Conservation (phyloP, 2,113 vertebrate species). For the Etia nguti region DNA sequence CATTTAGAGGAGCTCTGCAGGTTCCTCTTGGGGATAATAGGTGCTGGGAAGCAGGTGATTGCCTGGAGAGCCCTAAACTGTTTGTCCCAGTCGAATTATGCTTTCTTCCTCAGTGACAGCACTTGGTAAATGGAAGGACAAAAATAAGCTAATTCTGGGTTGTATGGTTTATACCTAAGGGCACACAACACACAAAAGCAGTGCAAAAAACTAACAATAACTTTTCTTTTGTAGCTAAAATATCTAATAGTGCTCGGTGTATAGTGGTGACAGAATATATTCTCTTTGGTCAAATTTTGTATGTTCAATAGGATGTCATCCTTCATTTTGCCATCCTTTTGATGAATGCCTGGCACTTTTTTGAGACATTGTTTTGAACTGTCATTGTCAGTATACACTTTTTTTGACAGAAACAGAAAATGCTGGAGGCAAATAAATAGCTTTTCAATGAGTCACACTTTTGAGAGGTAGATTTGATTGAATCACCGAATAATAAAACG, state of each 20-base stretch:
- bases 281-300: not conserved
- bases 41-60: conserved; percentile 53
- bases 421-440: conserved; percentile 13
- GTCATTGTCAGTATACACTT: conserved; percentile 17
- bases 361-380: conserved; percentile 4
- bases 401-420: not conserved
- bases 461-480: not conserved
- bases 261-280: not conserved
- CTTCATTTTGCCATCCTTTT: conserved; percentile 11
- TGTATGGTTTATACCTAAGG: not conserved
- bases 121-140: not conserved
- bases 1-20: conserved; percentile 56
- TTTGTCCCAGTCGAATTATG: conserved; percentile 3
- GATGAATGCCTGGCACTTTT: conserved; percentile 23
- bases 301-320: not conserved
- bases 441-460: not conserved
- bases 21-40: conserved; percentile 58
- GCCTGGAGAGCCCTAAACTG: conserved; percentile 36
- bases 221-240: not conserved
- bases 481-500: not conserved
- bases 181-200: not conserved
- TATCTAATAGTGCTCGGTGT: not conserved
- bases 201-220: not conserved
- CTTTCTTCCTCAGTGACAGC: not conserved
- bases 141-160: not conserved